phyloP scores from a whole-genome alignment of 2,797 vertebrate species.

The Nothura maculosa region DNA sequence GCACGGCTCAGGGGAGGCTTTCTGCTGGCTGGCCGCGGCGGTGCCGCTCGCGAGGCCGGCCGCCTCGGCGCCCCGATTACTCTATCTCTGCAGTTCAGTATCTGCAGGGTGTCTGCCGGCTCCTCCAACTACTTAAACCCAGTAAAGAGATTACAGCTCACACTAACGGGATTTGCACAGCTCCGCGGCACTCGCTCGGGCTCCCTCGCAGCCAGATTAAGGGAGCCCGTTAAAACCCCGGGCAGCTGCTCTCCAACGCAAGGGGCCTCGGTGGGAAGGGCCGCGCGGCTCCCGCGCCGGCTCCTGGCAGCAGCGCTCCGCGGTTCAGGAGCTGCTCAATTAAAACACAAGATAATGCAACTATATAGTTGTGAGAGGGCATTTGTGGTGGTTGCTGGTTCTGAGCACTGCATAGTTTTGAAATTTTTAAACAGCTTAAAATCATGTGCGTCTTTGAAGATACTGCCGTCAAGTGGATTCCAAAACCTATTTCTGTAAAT shows the following conservation, averaged over 20 bases:
- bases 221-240: conserved; percentile 85
- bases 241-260: conserved; percentile 79
- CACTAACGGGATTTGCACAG: conserved; percentile 99
- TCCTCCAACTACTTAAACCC: conserved; percentile 92
- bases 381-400: conserved; percentile 38
- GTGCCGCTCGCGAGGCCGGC: no score
- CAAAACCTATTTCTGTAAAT: conserved; percentile 61
- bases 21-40: background rate
- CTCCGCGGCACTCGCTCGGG: conserved; percentile 89
- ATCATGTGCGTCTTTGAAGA: conserved; percentile 71
- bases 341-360: conserved; percentile 57
- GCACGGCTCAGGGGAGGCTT: background rate
- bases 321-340: background rate
- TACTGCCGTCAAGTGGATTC: conserved; percentile 62
- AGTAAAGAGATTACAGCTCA: conserved; percentile 99
- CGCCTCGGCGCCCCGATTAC: conserved; percentile 70
- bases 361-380: conserved; percentile 54
- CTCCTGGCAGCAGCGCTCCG: accelerated
- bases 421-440: conserved; percentile 73
- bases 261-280: conserved; percentile 63
- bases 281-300: background rate
- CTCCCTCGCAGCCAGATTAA: conserved; percentile 94
- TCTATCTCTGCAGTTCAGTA: conserved; percentile 83
- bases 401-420: conserved; percentile 8
- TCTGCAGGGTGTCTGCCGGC: conserved; percentile 85